Percentiles rank a stretch among this genome's conserved stretches.
Evolutionary conservation across 2,113 vertebrate genomes (phyloP).

Genomic region (Clinocottus analis): DNA sequence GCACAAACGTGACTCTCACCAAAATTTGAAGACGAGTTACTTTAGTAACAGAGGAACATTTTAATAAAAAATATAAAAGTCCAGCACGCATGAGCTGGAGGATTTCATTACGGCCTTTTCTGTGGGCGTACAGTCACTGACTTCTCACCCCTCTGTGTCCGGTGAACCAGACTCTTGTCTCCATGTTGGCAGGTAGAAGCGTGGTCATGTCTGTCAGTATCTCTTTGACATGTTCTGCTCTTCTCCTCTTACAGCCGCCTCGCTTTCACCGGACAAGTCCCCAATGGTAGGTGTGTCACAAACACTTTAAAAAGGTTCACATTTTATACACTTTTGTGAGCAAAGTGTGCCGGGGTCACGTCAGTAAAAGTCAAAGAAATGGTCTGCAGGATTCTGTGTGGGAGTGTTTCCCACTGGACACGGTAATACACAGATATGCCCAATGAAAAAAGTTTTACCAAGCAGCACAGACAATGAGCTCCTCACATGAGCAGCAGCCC

Average conservation of each 20-base stretch:
- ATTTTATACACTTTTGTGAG: not conserved
- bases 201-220: not conserved
- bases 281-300: conserved; percentile 71
- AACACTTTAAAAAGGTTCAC: not conserved
- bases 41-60: not conserved
- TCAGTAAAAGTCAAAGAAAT: not conserved
- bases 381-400: not conserved
- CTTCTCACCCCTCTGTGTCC: conserved; percentile 45
- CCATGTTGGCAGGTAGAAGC: not conserved
- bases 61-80: not conserved
- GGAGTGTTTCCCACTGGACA: not conserved
- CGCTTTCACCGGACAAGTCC: conserved; percentile 73
- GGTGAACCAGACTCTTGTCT: conserved; percentile 27
- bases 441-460: not conserved
- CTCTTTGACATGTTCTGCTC: conserved; percentile 17
- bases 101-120: not conserved
- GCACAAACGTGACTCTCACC: not conserved
- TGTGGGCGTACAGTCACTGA: not conserved
- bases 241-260: conserved; percentile 75
- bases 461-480: not conserved
- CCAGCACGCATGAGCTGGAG: not conserved
- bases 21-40: not conserved
- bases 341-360: not conserved
- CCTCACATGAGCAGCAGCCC: not conserved
- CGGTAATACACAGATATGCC: not conserved